Percentiles rank a stretch among this genome's conserved stretches.
Evolutionary conservation across 2,113 vertebrate species (phyloP).

Genomic region (Lepus timidus): DNA sequence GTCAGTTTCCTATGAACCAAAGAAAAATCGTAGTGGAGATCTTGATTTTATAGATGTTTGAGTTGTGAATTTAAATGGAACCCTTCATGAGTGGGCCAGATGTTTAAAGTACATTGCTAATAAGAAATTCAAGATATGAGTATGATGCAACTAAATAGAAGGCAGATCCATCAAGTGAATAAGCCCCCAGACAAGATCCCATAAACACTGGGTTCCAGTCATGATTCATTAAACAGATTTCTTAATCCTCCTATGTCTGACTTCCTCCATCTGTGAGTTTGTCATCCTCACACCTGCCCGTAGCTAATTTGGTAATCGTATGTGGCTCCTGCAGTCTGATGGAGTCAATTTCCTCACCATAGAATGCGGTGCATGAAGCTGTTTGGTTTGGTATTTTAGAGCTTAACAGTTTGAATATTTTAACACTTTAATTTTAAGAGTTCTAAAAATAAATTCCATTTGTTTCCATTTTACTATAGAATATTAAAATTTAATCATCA

Average conservation of each 20-base stretch:
- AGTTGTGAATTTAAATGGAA: not conserved
- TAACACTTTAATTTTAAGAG: constrained; percentile 55
- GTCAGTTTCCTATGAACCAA: not conserved
- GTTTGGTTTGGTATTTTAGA: constrained; percentile 57
- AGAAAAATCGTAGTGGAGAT: not conserved
- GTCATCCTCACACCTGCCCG: constrained; percentile 66
- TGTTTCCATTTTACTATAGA: constrained; percentile 40
- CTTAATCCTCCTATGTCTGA: constrained; percentile 66
- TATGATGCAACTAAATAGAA: not conserved
- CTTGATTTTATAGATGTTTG: not conserved
- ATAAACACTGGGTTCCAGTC: not conserved
- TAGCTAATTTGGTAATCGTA: constrained; percentile 76
- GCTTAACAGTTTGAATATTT: constrained; percentile 60
- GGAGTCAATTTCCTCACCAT: constrained; percentile 18
- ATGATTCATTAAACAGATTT: not conserved
- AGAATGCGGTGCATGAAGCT: not conserved
- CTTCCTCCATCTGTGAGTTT: constrained; percentile 56
- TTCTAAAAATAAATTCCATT: constrained; percentile 12
- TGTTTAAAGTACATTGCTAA: not conserved
- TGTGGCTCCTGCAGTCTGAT: constrained; percentile 53
- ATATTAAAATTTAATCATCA: not conserved
- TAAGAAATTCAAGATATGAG: not conserved
- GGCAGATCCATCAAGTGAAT: not conserved
- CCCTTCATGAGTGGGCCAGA: not conserved
- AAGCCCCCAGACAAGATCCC: not conserved